Conservation (phyloP, 2,113 vertebrate genomes). For the Seriola aureovittata region DNA sequence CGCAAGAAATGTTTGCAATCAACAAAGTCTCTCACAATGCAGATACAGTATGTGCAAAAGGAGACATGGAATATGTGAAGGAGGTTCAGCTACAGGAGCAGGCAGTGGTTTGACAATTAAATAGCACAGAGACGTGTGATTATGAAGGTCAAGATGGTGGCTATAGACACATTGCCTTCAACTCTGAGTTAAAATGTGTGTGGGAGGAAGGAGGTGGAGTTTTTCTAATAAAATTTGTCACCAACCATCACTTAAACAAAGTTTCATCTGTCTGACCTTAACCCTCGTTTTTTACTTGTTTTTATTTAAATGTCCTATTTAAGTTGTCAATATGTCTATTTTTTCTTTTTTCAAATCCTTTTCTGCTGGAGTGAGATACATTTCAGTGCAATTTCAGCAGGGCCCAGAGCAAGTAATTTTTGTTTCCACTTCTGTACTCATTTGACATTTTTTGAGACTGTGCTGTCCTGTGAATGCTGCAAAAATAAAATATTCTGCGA, state of each 20-base stretch:
- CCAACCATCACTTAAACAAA: background rate
- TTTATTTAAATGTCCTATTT: background rate
- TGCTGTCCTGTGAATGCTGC: background rate
- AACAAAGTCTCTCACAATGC: background rate
- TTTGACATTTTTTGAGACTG: background rate
- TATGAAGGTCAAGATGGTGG: background rate
- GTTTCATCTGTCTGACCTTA: background rate
- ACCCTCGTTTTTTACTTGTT: background rate
- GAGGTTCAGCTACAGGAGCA: background rate
- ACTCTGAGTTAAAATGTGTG: background rate
- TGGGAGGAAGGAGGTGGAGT: background rate
- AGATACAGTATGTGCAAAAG: background rate
- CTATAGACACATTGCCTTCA: background rate
- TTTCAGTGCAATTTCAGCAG: background rate
- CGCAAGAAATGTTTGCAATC: background rate
- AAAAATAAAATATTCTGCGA: background rate
- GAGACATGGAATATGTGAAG: background rate
- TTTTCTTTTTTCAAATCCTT: background rate
- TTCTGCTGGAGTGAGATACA: background rate
- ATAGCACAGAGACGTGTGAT: background rate
- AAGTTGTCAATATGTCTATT: background rate
- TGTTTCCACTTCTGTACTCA: background rate
- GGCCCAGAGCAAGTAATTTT: background rate
- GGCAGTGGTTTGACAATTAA: background rate
- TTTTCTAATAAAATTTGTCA: background rate